phyloP scores from a whole-genome alignment of 2,113 vertebrate genomes.

The Nesospiza acunhae region DNA sequence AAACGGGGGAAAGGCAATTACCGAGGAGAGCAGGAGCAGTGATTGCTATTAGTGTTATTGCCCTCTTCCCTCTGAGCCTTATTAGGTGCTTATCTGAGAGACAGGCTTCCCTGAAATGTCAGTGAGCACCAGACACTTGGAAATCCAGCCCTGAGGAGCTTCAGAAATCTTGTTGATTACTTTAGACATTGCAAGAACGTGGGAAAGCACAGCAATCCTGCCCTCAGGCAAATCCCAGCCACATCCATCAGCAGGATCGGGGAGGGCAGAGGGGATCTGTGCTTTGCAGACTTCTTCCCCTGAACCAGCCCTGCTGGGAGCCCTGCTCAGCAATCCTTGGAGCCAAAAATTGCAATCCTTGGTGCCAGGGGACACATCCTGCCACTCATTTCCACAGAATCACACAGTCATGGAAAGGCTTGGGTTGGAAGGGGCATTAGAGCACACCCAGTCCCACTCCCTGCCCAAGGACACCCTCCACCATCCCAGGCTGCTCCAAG shows the following conservation, averaged over 20 bases:
- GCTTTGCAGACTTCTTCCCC: not conserved
- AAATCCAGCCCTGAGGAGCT: not conserved
- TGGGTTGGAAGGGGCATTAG: not conserved
- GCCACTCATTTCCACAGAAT: not conserved
- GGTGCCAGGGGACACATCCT: not conserved
- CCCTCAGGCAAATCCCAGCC: not conserved
- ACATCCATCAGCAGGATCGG: not conserved
- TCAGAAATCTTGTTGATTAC: not conserved
- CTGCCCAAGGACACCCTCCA: not conserved
- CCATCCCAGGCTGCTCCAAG: not conserved
- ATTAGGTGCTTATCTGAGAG: not conserved
- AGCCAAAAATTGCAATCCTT: not conserved
- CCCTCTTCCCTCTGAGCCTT: slow-evolving; percentile 7
- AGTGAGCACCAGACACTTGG: not conserved
- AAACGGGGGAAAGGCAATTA: not conserved
- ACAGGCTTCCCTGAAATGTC: not conserved
- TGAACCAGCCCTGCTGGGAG: not conserved
- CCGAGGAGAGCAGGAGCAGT: not conserved
- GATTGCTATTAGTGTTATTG: not conserved
- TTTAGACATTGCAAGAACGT: not conserved
- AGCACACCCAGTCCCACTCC: not conserved
- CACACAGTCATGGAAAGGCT: not conserved
- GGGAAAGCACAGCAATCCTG: not conserved
- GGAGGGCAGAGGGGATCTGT: not conserved
- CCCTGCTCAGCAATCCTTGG: not conserved